phyloP scores from a whole-genome alignment of 2,113 vertebrate species.

The Willisornis vidua region DNA sequence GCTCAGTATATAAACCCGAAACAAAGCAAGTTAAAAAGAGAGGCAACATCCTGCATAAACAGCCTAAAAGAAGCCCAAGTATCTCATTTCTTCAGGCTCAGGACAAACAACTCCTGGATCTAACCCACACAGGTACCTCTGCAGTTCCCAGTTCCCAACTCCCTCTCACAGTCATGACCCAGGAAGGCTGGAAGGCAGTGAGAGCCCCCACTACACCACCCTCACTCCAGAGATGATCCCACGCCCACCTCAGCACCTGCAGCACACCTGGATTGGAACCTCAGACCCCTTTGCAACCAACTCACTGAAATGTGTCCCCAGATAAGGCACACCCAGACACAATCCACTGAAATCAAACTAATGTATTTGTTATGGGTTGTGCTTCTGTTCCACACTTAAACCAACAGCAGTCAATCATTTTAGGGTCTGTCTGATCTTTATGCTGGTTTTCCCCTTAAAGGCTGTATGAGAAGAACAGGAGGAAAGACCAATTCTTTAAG shows the following conservation, averaged over 20 bases:
- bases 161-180: rapidly evolving
- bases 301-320: not conserved
- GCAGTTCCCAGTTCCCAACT: not conserved
- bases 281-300: not conserved
- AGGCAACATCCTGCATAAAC: not conserved
- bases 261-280: not conserved
- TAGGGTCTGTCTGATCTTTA: not conserved
- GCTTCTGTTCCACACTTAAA: not conserved
- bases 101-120: not conserved
- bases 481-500: not conserved
- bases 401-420: not conserved
- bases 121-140: not conserved
- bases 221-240: not conserved
- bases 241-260: not conserved
- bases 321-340: not conserved
- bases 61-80: not conserved
- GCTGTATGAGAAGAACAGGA: not conserved
- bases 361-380: rapidly evolving
- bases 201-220: not conserved
- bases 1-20: rapidly evolving
- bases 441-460: not conserved
- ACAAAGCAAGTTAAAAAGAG: not conserved
- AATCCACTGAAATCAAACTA: not conserved
- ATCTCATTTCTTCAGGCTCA: not conserved
- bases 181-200: not conserved